Conservation (phyloP, 2,888 invertebrate genomes). For the Drosophila leonis region DNA sequence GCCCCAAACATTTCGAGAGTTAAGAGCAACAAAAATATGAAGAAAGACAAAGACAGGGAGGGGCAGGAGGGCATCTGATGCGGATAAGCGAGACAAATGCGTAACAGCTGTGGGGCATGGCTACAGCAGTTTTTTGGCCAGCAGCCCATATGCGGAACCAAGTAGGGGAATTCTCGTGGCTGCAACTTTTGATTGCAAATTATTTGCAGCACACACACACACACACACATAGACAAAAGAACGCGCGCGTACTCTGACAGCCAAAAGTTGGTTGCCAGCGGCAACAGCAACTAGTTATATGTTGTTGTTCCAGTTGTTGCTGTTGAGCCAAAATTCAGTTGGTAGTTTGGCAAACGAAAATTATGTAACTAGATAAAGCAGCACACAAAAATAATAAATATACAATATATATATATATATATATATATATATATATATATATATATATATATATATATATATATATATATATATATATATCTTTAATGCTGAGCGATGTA, state of each 20-base stretch:
- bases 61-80: neutral
- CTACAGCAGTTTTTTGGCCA: constrained; percentile 32
- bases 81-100: constrained; percentile 19
- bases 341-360: constrained; percentile 55
- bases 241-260: constrained; percentile 27
- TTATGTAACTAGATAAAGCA: constrained; percentile 64
- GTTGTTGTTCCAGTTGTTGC: constrained; percentile 27
- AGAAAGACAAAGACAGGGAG: neutral
- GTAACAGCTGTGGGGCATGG: constrained; percentile 39
- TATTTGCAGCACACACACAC: constrained; percentile 65
- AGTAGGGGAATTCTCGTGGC: constrained; percentile 45
- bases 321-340: constrained; percentile 24
- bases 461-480: neutral
- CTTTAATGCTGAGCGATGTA: constrained; percentile 8
- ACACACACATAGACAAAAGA: constrained; percentile 31
- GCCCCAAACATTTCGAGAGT: constrained; percentile 49
- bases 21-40: neutral
- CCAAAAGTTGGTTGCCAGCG: constrained; percentile 67
- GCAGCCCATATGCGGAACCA: constrained; percentile 11
- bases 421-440: neutral
- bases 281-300: constrained; percentile 49
- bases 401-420: too few species aligned
- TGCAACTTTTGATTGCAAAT: constrained; percentile 78
- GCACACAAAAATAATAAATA: constrained; percentile 11
- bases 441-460: constrained; percentile 1